These are phyloP conservation scores for Hofmannophila pseudospretella DNA, from an alignment of 2,888 invertebrate genomes.

Conservation along the genomic window DNA sequence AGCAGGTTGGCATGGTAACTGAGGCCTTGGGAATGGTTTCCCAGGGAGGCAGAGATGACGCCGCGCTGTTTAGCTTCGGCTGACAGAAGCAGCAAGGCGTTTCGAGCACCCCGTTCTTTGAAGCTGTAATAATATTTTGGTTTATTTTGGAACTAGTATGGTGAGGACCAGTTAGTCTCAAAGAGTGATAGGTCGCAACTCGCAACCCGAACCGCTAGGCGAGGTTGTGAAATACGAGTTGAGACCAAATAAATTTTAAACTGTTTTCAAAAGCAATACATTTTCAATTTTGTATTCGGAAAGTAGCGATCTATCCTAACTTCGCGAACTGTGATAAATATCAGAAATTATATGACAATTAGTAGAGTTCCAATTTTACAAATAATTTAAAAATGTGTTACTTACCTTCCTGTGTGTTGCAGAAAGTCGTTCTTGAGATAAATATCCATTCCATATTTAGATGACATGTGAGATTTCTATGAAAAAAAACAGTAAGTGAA, in stretches of 20 bases:
- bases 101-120: constrained; percentile 95
- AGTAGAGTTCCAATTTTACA: too few species aligned
- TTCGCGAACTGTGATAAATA: too few species aligned
- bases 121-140: constrained; percentile 79
- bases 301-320: too few species aligned
- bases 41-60: constrained; percentile 95
- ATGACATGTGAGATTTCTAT: constrained; percentile 90
- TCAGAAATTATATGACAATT: too few species aligned
- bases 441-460: constrained; percentile 88
- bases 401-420: constrained; percentile 95
- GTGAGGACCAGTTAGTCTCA: background rate
- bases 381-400: too few species aligned
- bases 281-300: too few species aligned
- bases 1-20: constrained; percentile 87
- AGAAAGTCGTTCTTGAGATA: constrained; percentile 96
- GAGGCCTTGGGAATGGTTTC: constrained; percentile 92
- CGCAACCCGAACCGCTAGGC: too few species aligned
- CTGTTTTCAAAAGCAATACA: too few species aligned
- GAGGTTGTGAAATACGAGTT: too few species aligned
- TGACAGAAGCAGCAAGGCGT: constrained; percentile 86
- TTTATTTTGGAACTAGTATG: too few species aligned
- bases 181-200: too few species aligned
- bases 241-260: too few species aligned
- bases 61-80: constrained; percentile 85
- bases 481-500: background rate